phyloP scores from a whole-genome alignment of 1,140 invertebrate species.

The Ceratina australensis region DNA sequence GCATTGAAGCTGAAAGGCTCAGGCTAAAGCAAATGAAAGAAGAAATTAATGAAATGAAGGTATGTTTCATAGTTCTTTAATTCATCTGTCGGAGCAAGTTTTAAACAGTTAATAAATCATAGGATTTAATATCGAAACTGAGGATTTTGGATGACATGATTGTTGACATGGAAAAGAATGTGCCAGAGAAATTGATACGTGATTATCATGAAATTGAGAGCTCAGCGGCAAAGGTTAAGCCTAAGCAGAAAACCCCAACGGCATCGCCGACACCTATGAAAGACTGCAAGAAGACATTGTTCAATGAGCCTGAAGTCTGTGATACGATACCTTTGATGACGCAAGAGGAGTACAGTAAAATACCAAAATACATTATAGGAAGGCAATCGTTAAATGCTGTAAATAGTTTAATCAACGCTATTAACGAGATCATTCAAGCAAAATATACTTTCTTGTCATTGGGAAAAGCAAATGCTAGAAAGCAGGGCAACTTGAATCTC shows the following conservation, averaged over 20 bases:
- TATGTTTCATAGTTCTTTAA: constrained; percentile 45
- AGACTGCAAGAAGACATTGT: constrained; percentile 70
- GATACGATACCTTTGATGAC: constrained; percentile 54
- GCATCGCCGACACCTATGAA: constrained; percentile 1
- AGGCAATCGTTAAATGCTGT: constrained; percentile 64
- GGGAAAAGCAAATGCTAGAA: constrained; percentile 70
- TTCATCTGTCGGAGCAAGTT: neutral
- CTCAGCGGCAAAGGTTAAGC: neutral
- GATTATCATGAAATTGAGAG: constrained; percentile 42
- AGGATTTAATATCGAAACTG: neutral
- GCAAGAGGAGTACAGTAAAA: constrained; percentile 66
- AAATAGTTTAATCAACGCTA: constrained; percentile 68
- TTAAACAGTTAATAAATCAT: neutral
- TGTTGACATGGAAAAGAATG: constrained; percentile 61
- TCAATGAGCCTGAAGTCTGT: constrained; percentile 64
- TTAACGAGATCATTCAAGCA: constrained; percentile 70
- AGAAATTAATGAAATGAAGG: constrained; percentile 55
- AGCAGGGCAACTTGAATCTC: constrained; percentile 72
- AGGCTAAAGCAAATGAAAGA: constrained; percentile 53
- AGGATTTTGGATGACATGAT: constrained; percentile 50
- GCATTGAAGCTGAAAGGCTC: constrained; percentile 44
- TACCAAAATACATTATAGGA: constrained; percentile 76
- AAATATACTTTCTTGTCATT: constrained; percentile 72
- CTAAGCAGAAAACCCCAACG: constrained; percentile 9
- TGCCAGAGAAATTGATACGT: constrained; percentile 58